phyloP scores from a whole-genome alignment of 2,113 vertebrate genomes.

The Notechis scutatus region DNA sequence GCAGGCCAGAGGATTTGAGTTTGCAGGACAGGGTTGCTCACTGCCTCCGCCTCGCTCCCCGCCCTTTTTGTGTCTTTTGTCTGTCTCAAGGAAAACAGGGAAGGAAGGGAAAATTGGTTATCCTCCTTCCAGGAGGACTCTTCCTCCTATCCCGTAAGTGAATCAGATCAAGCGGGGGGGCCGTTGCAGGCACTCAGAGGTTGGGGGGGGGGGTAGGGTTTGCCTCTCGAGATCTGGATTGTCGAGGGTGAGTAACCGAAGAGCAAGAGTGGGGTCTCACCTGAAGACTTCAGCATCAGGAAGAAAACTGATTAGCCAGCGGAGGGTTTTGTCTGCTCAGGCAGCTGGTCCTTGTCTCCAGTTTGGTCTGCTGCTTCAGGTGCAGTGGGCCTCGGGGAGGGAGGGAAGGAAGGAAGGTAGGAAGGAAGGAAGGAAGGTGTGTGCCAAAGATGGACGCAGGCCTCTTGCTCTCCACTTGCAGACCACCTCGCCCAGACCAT shows the following conservation, averaged over 20 bases:
- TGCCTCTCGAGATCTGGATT: neutral
- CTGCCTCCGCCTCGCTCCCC: neutral
- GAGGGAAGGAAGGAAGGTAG: neutral
- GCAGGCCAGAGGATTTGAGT: neutral
- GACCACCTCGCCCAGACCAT: neutral
- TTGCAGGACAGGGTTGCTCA: neutral
- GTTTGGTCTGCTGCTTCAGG: neutral
- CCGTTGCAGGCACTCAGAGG: neutral
- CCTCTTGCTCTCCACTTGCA: neutral
- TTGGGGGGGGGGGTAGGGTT: too few species aligned
- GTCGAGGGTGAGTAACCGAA: neutral
- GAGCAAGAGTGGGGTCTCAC: neutral
- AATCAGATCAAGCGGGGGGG: neutral
- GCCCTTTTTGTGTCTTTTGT: neutral
- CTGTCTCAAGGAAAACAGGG: neutral
- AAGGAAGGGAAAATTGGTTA: neutral
- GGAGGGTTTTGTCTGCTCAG: neutral
- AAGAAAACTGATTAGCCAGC: too few species aligned
- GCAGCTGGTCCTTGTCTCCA: neutral
- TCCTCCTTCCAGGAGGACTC: neutral
- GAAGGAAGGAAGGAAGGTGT: neutral
- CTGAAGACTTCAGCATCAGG: neutral
- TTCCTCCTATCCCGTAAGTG: constrained; percentile 15
- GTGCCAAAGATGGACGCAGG: neutral
- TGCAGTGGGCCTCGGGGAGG: neutral